phyloP scores from a whole-genome alignment of 2,888 invertebrate genomes.

The Drosophila anomelani region DNA sequence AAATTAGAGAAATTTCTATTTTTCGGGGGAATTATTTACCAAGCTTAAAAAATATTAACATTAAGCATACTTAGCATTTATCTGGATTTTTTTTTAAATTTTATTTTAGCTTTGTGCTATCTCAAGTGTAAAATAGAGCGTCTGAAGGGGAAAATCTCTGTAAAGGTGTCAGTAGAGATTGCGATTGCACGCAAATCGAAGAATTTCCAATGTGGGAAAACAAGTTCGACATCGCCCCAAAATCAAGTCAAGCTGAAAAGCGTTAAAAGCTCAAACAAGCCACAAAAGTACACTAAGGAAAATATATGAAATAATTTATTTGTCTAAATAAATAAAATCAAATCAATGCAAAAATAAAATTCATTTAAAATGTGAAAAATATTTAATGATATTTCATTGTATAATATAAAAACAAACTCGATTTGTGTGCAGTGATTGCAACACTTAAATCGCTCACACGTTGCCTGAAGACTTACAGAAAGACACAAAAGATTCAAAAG shows the following conservation, averaged over 20 bases:
- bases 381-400: not conserved
- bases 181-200: constrained; percentile 79
- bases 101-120: constrained; percentile 16
- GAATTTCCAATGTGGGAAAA: constrained; percentile 81
- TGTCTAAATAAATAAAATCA: too few species aligned
- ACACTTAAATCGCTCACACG: constrained; percentile 71
- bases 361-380: too few species aligned
- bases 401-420: too few species aligned
- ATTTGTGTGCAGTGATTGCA: constrained; percentile 27
- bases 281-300: constrained; percentile 35
- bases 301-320: not conserved
- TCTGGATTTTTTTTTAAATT: constrained; percentile 11
- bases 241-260: constrained; percentile 70
- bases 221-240: constrained; percentile 70
- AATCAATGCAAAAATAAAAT: not conserved
- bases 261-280: constrained; percentile 72
- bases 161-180: constrained; percentile 73
- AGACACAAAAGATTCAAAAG: constrained; percentile 53
- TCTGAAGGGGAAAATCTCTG: constrained; percentile 19
- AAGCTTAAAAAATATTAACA: not conserved
- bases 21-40: not conserved
- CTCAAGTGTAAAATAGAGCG: constrained; percentile 31
- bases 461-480: constrained; percentile 55
- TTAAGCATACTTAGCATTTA: not conserved
- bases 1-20: constrained; percentile 5